A percentile compares a stretch with the other conserved stretches of the same genome.
Evolutionary conservation across 1,140 invertebrate species (phyloP).

Genomic region (Philopotamus ludificatus): DNA sequence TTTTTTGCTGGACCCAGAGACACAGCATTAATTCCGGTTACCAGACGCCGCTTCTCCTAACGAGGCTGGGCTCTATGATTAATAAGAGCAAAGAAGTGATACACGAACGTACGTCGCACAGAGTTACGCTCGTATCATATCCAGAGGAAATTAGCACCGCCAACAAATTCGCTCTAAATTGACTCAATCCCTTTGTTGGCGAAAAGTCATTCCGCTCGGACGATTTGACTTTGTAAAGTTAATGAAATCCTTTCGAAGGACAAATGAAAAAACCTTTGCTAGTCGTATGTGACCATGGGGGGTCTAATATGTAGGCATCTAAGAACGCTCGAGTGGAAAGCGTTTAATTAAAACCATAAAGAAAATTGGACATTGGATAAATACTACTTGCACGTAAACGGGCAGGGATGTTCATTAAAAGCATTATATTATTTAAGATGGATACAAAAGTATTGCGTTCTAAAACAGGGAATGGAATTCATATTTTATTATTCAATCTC

Average conservation of each 20-base stretch:
- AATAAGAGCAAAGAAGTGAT: constrained; percentile 23
- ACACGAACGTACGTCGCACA: constrained; percentile 24
- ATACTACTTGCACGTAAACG: constrained; percentile 39
- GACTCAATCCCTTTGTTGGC: background rate
- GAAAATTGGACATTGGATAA: constrained; percentile 42
- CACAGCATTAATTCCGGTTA: constrained; percentile 13
- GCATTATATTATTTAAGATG: too few species aligned
- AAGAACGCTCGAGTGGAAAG: constrained; percentile 41
- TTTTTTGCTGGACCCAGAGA: constrained; percentile 11
- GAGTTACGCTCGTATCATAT: background rate
- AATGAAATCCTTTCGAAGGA: constrained; percentile 40
- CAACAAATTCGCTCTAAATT: too few species aligned
- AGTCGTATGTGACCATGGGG: background rate
- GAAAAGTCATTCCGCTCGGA: constrained; percentile 15
- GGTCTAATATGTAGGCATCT: constrained; percentile 40
- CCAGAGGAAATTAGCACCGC: background rate
- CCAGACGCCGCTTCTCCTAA: constrained; percentile 21
- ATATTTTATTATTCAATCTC: too few species aligned
- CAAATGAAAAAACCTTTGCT: constrained; percentile 22
- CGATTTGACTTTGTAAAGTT: constrained; percentile 11
- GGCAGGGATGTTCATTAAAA: too few species aligned
- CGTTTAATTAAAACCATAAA: constrained; percentile 44
- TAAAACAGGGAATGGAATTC: too few species aligned
- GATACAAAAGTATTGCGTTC: too few species aligned
- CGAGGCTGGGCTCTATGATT: constrained; percentile 22